Evolutionary conservation across 1,140 invertebrate species (phyloP), one percentile per base, ranked within the genome.

Genomic region (Hydropsyche tenuis): DNA sequence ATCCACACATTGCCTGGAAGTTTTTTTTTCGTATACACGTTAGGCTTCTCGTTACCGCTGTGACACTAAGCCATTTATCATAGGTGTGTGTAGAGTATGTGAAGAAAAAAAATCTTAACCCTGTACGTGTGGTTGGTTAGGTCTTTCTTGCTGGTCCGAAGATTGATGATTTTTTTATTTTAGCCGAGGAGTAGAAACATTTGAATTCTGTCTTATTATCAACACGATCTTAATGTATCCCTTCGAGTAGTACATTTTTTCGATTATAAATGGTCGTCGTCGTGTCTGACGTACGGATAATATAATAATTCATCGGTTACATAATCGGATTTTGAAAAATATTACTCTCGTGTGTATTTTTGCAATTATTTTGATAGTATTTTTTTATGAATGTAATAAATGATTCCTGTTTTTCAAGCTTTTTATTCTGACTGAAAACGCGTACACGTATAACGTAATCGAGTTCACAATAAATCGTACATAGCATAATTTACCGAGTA

Each of bases 161-260:
- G 56, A 60, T 60, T 60, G 22, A 60, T 60, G 56, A 25, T 25
- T 60, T 60, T 60, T 60, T 60, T 56, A 23, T 25, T 60, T 60
- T 25, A 11, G 22, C 11, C 12, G 56, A 20, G 56, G 22, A 60
- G 12, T 25, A 25, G 22, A 60, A 60, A 23, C 20, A 25, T 60
- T 60, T 25, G 56, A 23, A 60, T 60, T 60, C 56, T 60, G 56
- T 60, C 56, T 25, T 60, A 60, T 60, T 60, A 60, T 60, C 56
- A 60, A 27, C 56, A 25, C 23, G 56, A 60, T 60, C 56, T 60
- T 22, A 60, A 60, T 60, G 56, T 60, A 60, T 22, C 56, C 56
- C 56, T 60, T 60, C 23, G 56, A 60, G 56, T 60, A 2, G 22
- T 60, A 14, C 20, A 18, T 23, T 23, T 22, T 56, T 56, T 37